Percentiles rank a stretch among this genome's conserved stretches.
These are phyloP conservation scores for Cryptotis parvus DNA, from an alignment of 2,113 vertebrate genomes.

Conservation along the genomic window DNA sequence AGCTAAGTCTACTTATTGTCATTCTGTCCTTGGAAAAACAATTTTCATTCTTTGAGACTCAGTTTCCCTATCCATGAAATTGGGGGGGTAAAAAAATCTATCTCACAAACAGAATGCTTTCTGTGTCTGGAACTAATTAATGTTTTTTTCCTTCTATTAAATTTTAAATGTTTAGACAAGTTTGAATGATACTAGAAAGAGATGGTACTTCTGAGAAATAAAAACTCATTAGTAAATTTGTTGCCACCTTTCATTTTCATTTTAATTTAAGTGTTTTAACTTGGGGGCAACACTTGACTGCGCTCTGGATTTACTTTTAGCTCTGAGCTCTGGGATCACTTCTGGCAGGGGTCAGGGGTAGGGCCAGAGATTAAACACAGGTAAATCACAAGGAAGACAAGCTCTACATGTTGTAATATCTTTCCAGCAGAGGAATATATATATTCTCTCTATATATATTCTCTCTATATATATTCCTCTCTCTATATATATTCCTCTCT, in stretches of 20 bases:
- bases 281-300: too few species aligned
- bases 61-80: slow-evolving; percentile 22
- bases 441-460: too few species aligned
- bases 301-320: too few species aligned
- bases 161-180: slow-evolving; percentile 17
- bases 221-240: slow-evolving; percentile 14
- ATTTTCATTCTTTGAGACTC: slow-evolving; percentile 1
- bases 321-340: too few species aligned
- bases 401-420: too few species aligned
- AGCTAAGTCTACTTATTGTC: neutral
- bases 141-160: slow-evolving; percentile 5
- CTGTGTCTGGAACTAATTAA: neutral
- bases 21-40: neutral
- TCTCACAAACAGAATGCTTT: neutral
- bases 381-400: too few species aligned
- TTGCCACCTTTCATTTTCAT: neutral
- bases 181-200: slow-evolving; percentile 29
- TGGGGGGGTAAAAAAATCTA: neutral
- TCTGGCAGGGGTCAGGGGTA: too few species aligned
- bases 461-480: too few species aligned
- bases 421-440: too few species aligned
- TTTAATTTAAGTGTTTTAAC: too few species aligned
- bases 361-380: too few species aligned
- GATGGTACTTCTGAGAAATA: neutral
- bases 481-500: too few species aligned